Conservation (phyloP, 2,888 invertebrate genomes). For the Salticus scenicus region DNA sequence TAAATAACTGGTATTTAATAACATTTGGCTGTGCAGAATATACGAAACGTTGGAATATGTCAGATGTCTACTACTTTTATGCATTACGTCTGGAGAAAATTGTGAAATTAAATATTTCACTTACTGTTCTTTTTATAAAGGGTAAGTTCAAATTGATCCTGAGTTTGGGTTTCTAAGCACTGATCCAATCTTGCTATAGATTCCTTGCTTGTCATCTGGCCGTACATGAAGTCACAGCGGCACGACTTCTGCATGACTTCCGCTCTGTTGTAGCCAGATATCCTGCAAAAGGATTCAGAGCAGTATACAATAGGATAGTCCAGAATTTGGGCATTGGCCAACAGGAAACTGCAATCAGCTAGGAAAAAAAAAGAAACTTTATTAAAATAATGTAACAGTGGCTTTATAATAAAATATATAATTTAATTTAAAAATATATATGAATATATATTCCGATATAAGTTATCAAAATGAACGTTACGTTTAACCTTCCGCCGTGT, state of each 20-base stretch:
- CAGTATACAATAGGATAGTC: constrained; percentile 99
- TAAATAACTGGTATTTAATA: no score
- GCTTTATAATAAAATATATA: no score
- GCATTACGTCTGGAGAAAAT: no score
- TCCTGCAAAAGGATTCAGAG: constrained; percentile 99
- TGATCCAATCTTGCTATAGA: constrained; percentile 94
- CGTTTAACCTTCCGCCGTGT: no score
- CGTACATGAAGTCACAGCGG: constrained; percentile 94
- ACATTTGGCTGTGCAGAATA: no score
- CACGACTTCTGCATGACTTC: constrained; percentile 84
- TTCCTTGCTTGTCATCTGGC: constrained; percentile 98
- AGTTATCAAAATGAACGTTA: no score
- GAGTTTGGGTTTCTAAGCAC: constrained; percentile 94
- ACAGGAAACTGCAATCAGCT: constrained; percentile 99
- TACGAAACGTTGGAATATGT: no score
- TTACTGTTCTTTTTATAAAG: constrained; percentile 99
- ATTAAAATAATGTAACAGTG: no score
- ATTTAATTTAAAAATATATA: no score
- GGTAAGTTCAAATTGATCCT: constrained; percentile 99
- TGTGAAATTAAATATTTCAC: no score
- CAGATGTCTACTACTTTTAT: no score
- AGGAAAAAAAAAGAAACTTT: constrained; percentile 73
- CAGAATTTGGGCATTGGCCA: constrained; percentile 99
- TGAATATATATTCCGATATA: no score
- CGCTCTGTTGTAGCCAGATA: constrained; percentile 98